Evolutionary conservation across 53 echinoderm and acorn worm genomes (phyloP), one percentile per base, ranked within the genome.

Genomic region (Arbacia lixula): DNA sequence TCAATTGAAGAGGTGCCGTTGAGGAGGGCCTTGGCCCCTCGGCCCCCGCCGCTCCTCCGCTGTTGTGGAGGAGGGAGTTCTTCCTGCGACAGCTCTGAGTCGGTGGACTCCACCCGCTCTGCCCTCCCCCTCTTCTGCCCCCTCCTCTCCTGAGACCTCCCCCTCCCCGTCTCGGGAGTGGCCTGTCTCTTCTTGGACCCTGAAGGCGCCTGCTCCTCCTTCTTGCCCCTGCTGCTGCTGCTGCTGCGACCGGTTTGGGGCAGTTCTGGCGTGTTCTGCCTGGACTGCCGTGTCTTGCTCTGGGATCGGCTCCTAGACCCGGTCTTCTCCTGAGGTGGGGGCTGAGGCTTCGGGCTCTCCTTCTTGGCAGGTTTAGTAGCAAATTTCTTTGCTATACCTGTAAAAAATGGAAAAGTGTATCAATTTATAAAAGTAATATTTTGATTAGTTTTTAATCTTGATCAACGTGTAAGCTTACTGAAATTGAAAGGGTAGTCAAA

Each of bases 21-120:
- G 32, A 39, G 46, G 28, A 81, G 46, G 40, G 41, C 63, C 22
- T 61, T 42, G 32, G 61, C 38, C 28, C 43, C 50, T 32, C 50
- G 28, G 10, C 42, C 63, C 17, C 43, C 62, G 32, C 29, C 63
- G 63, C 31, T 55, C 60, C 54, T 39, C 67, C 58, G 63, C 68
- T 27, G 42, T 37, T n/a, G n/a, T n/a, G n/a, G n/a, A n/a, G n/a
- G n/a, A n/a, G n/a, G n/a, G n/a, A 60, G 79, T 62, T 76, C 86
- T 29, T 41, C 68, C 84, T 84, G 73, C 8, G 85, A 84, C 10
- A 76, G 84, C 24, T 84, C 60, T 30, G 87, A 91, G 66, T 84
- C 91, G 9, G 85, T 40, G 5, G 89, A 89, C 26, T 77, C 77
- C 2, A 17, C 36, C 1, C 86, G 39, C 14, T 29, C 25, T 2